These are phyloP conservation scores for Chitala chitala DNA, from an alignment of 2,113 vertebrate species.

Conservation along the genomic window DNA sequence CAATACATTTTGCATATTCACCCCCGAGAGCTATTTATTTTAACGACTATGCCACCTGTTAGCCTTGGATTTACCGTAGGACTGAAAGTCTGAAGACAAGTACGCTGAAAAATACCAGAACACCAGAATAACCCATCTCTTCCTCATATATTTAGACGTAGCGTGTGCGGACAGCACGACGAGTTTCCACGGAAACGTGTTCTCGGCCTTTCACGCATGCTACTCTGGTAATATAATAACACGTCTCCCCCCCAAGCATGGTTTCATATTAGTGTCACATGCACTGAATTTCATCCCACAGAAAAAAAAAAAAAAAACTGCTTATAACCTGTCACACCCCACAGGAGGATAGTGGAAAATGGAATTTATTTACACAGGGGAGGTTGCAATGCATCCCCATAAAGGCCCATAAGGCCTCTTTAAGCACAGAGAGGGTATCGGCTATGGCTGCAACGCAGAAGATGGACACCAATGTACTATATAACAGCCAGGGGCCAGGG, in stretches of 20 bases:
- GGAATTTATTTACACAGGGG: not conserved
- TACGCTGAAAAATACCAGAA: not conserved
- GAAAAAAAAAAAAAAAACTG: not conserved
- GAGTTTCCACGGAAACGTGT: not conserved
- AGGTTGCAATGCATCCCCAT: not conserved
- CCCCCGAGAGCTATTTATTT: too few relatives aligned
- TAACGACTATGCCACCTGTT: too few relatives aligned
- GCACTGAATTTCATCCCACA: not conserved
- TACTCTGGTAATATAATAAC: not conserved
- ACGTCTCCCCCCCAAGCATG: not conserved
- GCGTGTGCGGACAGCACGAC: too few relatives aligned
- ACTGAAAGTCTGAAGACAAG: not conserved
- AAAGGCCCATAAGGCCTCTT: not conserved
- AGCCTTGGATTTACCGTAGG: too few relatives aligned
- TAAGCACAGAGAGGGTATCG: too few relatives aligned
- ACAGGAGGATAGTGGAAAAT: not conserved
- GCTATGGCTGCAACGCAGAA: too few relatives aligned
- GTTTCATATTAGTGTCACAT: not conserved
- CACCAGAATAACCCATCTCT: not conserved
- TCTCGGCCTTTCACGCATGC: not conserved
- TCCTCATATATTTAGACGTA: not conserved
- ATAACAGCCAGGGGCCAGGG: too few relatives aligned
- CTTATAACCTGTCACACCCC: not conserved
- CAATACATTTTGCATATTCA: too few relatives aligned
- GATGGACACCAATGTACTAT: too few relatives aligned